Evolutionary conservation across 1,140 invertebrate genomes (phyloP), one percentile per base, ranked within the genome.

Genomic region (Neotoxoptera formosana): DNA sequence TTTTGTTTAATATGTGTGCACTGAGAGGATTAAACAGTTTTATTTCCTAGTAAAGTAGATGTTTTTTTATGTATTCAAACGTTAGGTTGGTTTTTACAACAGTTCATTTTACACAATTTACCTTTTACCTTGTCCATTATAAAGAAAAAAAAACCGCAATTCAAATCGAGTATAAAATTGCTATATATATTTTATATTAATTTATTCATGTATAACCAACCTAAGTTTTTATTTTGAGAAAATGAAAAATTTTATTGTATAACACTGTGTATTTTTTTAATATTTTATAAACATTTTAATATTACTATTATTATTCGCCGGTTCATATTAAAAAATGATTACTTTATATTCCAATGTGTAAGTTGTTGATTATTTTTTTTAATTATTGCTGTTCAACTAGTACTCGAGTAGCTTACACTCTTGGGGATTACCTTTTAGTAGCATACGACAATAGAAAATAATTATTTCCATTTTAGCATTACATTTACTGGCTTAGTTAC

Each of bases 391-490:
- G 45, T 87, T 87, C 14, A 87, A n/a, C 14, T 87, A 87, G 4
- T n/a, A 87, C 47, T 87, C 36, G 21, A 47, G 30, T 88, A 34
- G 47, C 9, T 47, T 86, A 86, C 25, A n/a, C 30, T 48, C 23
- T 87, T 25, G 30, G 11, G 84, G 25, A 86, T 87, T n/a, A 87
- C 25, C 20, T 87, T 87, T 87, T 87, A 48, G 30, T 87, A 25
- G 84, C 84, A 8, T 6, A 14, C 34, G n/a, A 30, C n/a, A 51
- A 34, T 51, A 88, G 17, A 51, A 88, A 88, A 51, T 88, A 88
- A 88, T 88, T 88, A 51, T 7, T 51, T 88, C 48, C 48, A 88
- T 88, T 88, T 34, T 51, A 88, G 48, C 86, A 20, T 34, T 88
- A 17, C 34, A 88, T 51, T 51, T 36, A 88, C n/a, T 11, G n/a